Base-by-base conservation (phyloP, 2,888 invertebrate genomes). In the Melanotus villosus region DNA sequence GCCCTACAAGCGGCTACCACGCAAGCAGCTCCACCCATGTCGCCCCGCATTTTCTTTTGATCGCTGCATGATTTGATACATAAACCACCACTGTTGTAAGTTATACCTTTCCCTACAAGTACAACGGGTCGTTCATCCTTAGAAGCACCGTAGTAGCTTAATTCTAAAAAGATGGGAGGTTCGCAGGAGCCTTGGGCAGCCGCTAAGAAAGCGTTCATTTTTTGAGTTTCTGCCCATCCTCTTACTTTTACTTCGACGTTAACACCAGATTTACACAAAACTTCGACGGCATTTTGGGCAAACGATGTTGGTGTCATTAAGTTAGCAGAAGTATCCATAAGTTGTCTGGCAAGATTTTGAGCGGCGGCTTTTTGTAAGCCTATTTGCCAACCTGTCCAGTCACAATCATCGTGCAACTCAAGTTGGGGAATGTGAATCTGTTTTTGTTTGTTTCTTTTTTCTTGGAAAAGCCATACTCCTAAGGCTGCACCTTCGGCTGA, bases 1-100 rank as follows among this genome's bases (percentile, higher is more conserved):
- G 93, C 91, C 59, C 90, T 86, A 54, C 92, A 89, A 1, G 92
- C 87, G 0, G 91, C 92, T 2, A 92, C 86, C 1, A 93, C 92
- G 77, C 91, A 91, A 0, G 95, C 95, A 0, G 94, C 95, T 0
- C 95, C 95, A 0, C 93, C 93, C 94, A 95, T 94, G 79, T 95
- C 95, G 0, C 91, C 94, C 69, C 92, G 87, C 94, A 94, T 94
- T 73, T 88, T 86, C 69, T 87, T 87, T 85, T 94, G 89, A 34
- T 89, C 88, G 4, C 86, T 80, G 10, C 88, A 83, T 0, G 89
- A 85, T 80, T 93, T 94, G 65, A 93, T 80, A 70, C 91, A 91
- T 62, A 94, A 85, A 59, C 94, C 93, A 41, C 95, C 95, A 77
- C 91, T 91, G 80, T 91, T 90, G 80, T 84, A 84, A 1, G 84